Conservation (phyloP, 2,797 vertebrate genomes). For the Labeo calbasu region DNA sequence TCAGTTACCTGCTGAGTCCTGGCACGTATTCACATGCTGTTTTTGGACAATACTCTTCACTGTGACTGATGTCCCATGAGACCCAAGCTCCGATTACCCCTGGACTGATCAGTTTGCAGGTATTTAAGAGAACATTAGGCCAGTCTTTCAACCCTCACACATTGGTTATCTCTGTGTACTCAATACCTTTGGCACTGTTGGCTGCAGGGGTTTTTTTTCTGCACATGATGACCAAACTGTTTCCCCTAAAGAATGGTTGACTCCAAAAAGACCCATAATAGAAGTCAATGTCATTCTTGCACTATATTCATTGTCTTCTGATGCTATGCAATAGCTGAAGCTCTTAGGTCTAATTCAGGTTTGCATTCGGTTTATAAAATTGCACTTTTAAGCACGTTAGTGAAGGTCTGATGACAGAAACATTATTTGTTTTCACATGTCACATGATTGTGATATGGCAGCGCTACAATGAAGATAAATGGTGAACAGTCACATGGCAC, state of each 20-base stretch:
- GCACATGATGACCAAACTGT: neutral
- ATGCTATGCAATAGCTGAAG: neutral
- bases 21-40: conserved; percentile 6
- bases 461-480: neutral
- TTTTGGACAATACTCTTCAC: conserved; percentile 16
- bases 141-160: conserved; percentile 1
- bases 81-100: conserved; percentile 7
- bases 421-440: neutral
- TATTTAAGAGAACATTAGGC: conserved; percentile 18
- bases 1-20: conserved; percentile 34
- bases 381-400: neutral
- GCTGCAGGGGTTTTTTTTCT: neutral
- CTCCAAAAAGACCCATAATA: neutral
- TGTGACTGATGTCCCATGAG: conserved; percentile 13
- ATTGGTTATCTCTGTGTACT: neutral
- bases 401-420: neutral
- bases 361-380: neutral
- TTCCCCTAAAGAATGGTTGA: neutral
- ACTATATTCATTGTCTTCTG: neutral
- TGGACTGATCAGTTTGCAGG: conserved; percentile 10
- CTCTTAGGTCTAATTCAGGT: neutral
- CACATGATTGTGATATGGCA: neutral
- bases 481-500: neutral
- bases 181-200: neutral
- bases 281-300: neutral